Percentiles rank a stretch among this genome's conserved stretches.
phyloP scores from a whole-genome alignment of 2,113 vertebrate genomes.

The Tenrec ecaudatus region DNA sequence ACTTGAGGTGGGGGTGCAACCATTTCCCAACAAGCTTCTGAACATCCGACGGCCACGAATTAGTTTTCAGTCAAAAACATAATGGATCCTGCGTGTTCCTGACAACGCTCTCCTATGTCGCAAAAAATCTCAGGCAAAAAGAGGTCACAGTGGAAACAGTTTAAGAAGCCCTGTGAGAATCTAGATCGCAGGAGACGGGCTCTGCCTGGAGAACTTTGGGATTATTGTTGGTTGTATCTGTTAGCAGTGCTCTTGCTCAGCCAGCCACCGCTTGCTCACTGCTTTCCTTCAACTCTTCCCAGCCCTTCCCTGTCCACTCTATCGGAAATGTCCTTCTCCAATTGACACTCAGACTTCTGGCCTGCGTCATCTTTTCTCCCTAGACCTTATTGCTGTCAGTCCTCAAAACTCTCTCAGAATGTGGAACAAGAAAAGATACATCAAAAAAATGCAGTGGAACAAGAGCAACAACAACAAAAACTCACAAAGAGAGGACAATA shows the following conservation, averaged over 20 bases:
- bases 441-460: neutral
- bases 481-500: neutral
- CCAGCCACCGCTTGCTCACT: neutral
- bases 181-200: neutral
- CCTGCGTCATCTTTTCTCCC: neutral
- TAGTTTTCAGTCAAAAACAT: too few relatives aligned
- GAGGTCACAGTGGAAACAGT: too few relatives aligned
- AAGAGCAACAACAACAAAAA: neutral
- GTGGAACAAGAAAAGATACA: neutral
- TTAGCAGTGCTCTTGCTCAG: neutral
- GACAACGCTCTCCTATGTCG: too few relatives aligned
- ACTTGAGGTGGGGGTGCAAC: too few relatives aligned
- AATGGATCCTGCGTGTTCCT: too few relatives aligned
- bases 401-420: conserved; percentile 19
- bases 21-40: too few relatives aligned
- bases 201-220: neutral
- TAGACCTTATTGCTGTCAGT: neutral
- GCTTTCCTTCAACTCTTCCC: neutral
- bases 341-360: neutral
- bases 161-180: neutral
- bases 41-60: too few relatives aligned
- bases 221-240: neutral
- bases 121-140: too few relatives aligned
- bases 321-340: neutral
- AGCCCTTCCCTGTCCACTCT: neutral